phyloP scores from a whole-genome alignment of 2,113 vertebrate genomes.

The Hemiscyllium ocellatum region DNA sequence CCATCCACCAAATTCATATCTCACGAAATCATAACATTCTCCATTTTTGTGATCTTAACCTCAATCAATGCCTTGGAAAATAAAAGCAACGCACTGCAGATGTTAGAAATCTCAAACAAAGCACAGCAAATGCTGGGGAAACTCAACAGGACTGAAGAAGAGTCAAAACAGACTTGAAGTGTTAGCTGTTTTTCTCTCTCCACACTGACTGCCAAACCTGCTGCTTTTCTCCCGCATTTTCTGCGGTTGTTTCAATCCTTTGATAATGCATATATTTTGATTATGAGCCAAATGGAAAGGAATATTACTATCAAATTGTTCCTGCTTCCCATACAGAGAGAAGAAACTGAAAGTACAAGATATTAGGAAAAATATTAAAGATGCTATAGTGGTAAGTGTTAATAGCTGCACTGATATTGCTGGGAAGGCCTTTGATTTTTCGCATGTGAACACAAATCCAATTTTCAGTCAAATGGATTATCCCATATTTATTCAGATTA shows the following conservation, averaged over 20 bases:
- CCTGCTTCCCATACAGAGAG: conserved; percentile 70
- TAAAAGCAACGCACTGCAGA: too few species aligned
- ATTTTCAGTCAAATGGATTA: conserved; percentile 55
- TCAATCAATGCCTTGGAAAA: neutral
- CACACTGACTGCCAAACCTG: too few species aligned
- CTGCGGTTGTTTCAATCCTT: too few species aligned
- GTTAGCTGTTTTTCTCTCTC: too few species aligned
- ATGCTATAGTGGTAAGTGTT: conserved; percentile 95
- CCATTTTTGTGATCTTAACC: neutral
- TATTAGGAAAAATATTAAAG: conserved; percentile 99
- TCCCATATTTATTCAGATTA: conserved; percentile 46
- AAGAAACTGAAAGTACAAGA: conserved; percentile 99
- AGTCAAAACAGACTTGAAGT: too few species aligned
- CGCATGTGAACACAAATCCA: conserved; percentile 46
- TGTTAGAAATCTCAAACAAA: too few species aligned
- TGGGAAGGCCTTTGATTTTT: conserved; percentile 37
- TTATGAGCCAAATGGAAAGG: neutral
- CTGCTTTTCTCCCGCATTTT: too few species aligned
- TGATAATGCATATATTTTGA: neutral
- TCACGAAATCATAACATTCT: neutral
- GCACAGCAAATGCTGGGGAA: too few species aligned
- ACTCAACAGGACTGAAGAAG: too few species aligned
- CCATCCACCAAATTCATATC: neutral
- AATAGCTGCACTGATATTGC: conserved; percentile 21
- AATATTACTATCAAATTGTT: neutral